Conservation (phyloP, 2,888 invertebrate genomes). For the Colostygia pectinataria region DNA sequence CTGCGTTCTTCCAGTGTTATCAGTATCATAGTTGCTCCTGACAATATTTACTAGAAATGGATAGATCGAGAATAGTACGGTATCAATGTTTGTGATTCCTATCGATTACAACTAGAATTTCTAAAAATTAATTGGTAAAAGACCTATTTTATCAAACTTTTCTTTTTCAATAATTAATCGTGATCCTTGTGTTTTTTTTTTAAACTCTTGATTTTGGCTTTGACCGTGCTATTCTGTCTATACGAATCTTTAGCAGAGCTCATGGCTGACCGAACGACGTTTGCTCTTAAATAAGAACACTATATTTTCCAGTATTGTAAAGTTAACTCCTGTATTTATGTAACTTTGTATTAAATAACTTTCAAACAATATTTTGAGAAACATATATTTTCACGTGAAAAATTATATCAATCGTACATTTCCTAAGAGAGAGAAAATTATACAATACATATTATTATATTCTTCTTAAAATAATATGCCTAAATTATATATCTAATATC, state of each 20-base stretch:
- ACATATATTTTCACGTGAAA: conserved; percentile 18
- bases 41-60: conserved; percentile 56
- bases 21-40: conserved; percentile 58
- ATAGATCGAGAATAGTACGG: too few species aligned
- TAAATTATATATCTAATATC: conserved; percentile 57
- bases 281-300: conserved; percentile 19
- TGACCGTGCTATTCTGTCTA: too few species aligned
- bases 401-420: conserved; percentile 59
- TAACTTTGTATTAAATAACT: too few species aligned
- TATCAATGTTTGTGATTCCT: too few species aligned
- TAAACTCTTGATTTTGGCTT: too few species aligned
- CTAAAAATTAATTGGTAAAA: too few species aligned
- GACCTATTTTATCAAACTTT: too few species aligned
- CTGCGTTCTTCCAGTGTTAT: conserved; percentile 75
- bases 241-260: conserved; percentile 6
- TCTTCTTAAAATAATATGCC: conserved; percentile 55
- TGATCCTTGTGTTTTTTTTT: too few species aligned
- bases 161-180: too few species aligned
- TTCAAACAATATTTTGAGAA: conserved; percentile 27
- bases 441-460: conserved; percentile 52
- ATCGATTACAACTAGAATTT: too few species aligned
- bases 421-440: conserved; percentile 73
- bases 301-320: conserved; percentile 12
- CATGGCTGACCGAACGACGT: conserved; percentile 22
- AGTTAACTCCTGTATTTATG: conserved; percentile 12